Base-by-base conservation (phyloP, 2,888 invertebrate species). In the Xylota segnis region DNA sequence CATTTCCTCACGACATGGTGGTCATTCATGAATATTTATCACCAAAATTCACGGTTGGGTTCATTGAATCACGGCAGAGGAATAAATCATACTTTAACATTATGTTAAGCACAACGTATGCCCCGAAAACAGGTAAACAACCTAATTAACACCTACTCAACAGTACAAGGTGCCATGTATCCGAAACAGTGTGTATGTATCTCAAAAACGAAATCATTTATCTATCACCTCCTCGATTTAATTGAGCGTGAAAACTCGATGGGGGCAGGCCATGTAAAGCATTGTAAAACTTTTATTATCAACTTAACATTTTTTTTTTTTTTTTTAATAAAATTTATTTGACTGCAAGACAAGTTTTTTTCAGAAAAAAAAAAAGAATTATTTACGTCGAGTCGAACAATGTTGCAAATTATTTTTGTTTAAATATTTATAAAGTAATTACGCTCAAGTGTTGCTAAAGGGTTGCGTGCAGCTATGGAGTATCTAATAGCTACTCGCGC, bases 1-100 rank as follows among this genome's bases (percentile, higher is more conserved):
- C n/a, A n/a, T n/a, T 10, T 5, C 4, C 32, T 9, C 0, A 56
- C 32, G 7, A 16, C 32, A 14, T 5, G n/a, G 56, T 56, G 32
- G 16, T 34, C 56, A 43, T 32, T 45, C 32, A 56, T 70, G 40
- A 56, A 70, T 68, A 58, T 70, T 45, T 32, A 45, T 58, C 45
- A 18, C 2, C 5, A 16, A 0, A 56, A 45, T 43, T 56, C 45
- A 70, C 56, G 56, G 45, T 45, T 32, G 32, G 23, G 56, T 29
- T 70, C 70, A 70, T 70, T 56, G 45, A 56, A 70, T 43, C 45
- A 29, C 45, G 12, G 18, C n/a, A 32, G 27, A 45, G n/a, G 12
- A 32, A 43, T 70, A 70, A 70, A 58, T 70, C 56, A 58, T 58
- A 10, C 32, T 58, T 54, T 58, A 23, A 10, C 56, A 56, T 32